Conservation (phyloP, 2,113 vertebrate genomes). For the Climacteris rufus region DNA sequence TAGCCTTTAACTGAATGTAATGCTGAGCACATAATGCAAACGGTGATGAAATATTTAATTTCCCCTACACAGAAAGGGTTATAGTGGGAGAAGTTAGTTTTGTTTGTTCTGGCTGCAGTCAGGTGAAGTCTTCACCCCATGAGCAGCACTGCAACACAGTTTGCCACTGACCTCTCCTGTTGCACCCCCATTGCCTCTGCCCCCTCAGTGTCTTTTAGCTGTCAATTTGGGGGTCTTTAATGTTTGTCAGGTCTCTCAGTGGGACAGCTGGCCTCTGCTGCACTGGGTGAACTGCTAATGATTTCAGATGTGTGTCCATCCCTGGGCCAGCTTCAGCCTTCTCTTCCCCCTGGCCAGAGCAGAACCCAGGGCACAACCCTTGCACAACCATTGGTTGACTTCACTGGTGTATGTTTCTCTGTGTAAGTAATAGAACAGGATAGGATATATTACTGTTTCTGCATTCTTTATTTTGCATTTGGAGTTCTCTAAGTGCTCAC, state of each 20-base stretch:
- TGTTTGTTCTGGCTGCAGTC: background rate
- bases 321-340: background rate
- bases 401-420: fast-evolving
- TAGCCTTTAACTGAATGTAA: background rate
- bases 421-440: background rate
- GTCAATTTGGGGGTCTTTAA: background rate
- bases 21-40: background rate
- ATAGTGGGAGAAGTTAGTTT: background rate
- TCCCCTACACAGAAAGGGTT: background rate
- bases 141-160: background rate
- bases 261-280: background rate
- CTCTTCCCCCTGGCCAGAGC: background rate
- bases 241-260: background rate
- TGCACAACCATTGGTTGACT: background rate
- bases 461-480: background rate
- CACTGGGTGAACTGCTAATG: background rate
- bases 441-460: background rate
- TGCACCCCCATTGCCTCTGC: background rate
- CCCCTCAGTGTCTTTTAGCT: background rate
- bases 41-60: background rate
- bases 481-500: background rate
- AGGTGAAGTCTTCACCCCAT: background rate
- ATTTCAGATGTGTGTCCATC: background rate
- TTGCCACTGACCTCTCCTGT: background rate
- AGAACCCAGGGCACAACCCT: background rate